Conservation (phyloP, 2,113 vertebrate genomes). For the Illadopsis cleaveri region DNA sequence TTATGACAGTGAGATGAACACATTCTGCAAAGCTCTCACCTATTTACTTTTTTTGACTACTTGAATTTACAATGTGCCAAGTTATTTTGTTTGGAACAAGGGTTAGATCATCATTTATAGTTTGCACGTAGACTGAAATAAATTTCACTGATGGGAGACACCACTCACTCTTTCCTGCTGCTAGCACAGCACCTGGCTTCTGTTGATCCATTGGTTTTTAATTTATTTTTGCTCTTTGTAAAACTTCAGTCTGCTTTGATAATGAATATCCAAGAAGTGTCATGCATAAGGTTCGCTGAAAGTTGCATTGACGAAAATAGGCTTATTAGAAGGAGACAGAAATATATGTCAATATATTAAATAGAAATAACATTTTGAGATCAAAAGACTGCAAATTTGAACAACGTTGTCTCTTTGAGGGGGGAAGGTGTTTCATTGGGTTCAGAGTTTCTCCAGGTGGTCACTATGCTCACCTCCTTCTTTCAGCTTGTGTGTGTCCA, state of each 20-base stretch:
- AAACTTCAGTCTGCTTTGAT: slow-evolving; percentile 63
- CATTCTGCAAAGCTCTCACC: slow-evolving; percentile 21
- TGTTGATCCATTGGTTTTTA: slow-evolving; percentile 69
- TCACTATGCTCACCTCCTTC: not conserved
- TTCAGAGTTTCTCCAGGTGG: not conserved
- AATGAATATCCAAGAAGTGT: slow-evolving; percentile 55
- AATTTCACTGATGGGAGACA: slow-evolving; percentile 21
- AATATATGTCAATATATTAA: slow-evolving; percentile 4
- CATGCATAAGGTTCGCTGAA: slow-evolving; percentile 39
- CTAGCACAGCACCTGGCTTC: slow-evolving; percentile 13
- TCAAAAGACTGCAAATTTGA: not conserved
- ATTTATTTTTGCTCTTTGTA: slow-evolving; percentile 64
- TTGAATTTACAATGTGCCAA: slow-evolving; percentile 41
- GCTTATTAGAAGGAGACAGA: slow-evolving; percentile 31
- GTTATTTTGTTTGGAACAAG: not conserved
- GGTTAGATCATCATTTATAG: slow-evolving; percentile 29
- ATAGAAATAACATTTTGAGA: not conserved
- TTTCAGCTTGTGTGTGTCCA: not conserved
- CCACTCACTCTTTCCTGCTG: slow-evolving; percentile 4
- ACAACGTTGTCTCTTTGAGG: not conserved
- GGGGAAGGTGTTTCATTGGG: not conserved
- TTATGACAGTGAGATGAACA: not conserved
- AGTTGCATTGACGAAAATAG: slow-evolving; percentile 10
- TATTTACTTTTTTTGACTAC: slow-evolving; percentile 30
- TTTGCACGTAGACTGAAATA: slow-evolving; percentile 48